Percentiles rank a stretch among this genome's conserved stretches.
These are phyloP conservation scores for Riparia riparia DNA, from an alignment of 2,113 vertebrate species.

Conservation along the genomic window DNA sequence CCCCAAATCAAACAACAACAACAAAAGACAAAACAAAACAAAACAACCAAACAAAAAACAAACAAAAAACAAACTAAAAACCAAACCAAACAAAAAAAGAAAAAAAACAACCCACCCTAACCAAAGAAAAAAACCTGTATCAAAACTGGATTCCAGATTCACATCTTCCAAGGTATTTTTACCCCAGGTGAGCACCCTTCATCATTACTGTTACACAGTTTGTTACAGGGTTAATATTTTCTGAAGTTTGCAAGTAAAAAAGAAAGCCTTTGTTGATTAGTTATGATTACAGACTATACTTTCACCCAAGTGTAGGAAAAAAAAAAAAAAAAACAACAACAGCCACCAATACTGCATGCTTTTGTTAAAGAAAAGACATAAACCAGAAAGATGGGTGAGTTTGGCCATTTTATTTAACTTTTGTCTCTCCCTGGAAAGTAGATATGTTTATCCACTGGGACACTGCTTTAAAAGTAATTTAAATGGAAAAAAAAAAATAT, in stretches of 20 bases:
- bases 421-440: not conserved
- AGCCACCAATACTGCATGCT: not conserved
- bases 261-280: not conserved
- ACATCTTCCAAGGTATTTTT: not conserved
- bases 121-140: accelerated
- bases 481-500: not conserved
- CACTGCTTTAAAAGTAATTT: not conserved
- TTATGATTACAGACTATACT: not conserved
- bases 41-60: no score
- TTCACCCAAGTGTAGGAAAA: not conserved
- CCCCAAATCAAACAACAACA: no score
- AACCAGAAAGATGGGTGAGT: not conserved
- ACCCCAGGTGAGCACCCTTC: not conserved
- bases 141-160: not conserved
- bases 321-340: no score
- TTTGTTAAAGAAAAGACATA: not conserved
- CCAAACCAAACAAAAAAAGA: no score
- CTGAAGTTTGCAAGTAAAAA: not conserved
- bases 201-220: not conserved
- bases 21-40: no score
- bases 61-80: no score
- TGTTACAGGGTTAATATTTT: not conserved
- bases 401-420: not conserved
- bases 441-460: not conserved
- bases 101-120: not conserved